A percentile compares a stretch with the other conserved stretches of the same genome.
These are phyloP conservation scores for Dyspetes luteomarginatus DNA, from an alignment of 2,888 invertebrate genomes.

Conservation along the genomic window DNA sequence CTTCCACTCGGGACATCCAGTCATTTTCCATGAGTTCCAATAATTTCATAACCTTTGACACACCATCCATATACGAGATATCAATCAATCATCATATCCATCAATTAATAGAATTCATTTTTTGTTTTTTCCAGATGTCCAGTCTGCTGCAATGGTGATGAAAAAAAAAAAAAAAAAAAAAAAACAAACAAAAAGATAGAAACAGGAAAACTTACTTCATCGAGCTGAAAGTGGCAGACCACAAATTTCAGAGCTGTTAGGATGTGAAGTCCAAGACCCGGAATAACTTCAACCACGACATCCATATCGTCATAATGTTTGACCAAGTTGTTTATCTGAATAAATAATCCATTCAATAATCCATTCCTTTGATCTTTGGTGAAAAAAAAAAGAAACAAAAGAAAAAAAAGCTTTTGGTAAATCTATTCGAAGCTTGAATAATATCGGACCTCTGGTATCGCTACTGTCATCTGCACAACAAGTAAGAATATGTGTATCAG, in stretches of 20 bases:
- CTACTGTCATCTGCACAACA: constrained; percentile 29
- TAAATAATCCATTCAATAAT: neutral
- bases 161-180: too few relatives aligned
- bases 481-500: constrained; percentile 5
- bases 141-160: too few relatives aligned
- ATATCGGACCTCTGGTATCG: constrained; percentile 48
- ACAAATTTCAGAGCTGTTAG: constrained; percentile 39
- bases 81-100: neutral
- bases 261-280: constrained; percentile 51
- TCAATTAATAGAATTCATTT: too few relatives aligned
- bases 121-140: too few relatives aligned
- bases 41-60: constrained; percentile 37
- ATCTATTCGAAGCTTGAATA: neutral
- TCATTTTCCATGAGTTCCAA: constrained; percentile 11
- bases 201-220: constrained; percentile 32
- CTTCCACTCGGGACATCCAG: neutral
- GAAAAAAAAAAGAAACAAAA: too few relatives aligned
- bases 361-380: neutral
- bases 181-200: too few relatives aligned
- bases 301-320: constrained; percentile 28
- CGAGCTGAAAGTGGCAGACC: constrained; percentile 20
- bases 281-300: constrained; percentile 46
- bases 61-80: neutral
- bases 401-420: neutral
- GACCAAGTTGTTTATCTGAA: constrained; percentile 37